Conservation (phyloP, 2,888 invertebrate species). For the Lordiphosa fenestrarum region DNA sequence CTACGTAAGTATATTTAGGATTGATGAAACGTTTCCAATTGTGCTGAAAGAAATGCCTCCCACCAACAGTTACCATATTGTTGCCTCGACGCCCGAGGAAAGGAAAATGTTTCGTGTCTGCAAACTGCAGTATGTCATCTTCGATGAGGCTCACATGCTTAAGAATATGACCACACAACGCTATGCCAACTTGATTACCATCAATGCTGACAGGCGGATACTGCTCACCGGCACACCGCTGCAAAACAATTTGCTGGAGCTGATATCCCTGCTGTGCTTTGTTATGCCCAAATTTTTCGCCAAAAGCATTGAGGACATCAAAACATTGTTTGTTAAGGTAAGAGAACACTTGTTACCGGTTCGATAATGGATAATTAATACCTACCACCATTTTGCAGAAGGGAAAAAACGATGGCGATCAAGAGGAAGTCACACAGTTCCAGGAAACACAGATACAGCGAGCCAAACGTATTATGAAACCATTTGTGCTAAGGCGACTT, state of each 20-base stretch:
- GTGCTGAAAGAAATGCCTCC: too few species aligned
- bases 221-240: constrained; percentile 97
- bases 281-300: constrained; percentile 98
- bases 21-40: too few species aligned
- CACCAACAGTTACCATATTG: constrained; percentile 79
- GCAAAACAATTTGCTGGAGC: constrained; percentile 96
- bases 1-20: constrained; percentile 85
- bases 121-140: constrained; percentile 94
- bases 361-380: too few species aligned
- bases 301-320: constrained; percentile 92
- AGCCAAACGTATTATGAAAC: constrained; percentile 97
- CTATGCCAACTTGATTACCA: constrained; percentile 92
- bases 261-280: constrained; percentile 97
- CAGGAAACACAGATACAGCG: constrained; percentile 94
- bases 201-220: constrained; percentile 92
- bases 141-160: constrained; percentile 98
- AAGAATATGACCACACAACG: constrained; percentile 98
- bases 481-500: constrained; percentile 93
- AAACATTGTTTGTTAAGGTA: constrained; percentile 91
- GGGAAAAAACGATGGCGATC: constrained; percentile 81
- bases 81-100: constrained; percentile 90
- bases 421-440: constrained; percentile 87
- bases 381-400: constrained; percentile 76
- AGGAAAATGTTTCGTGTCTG: constrained; percentile 95
- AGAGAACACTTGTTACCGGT: constrained; percentile 71